Evolutionary conservation across 64 coral and sea anemone species (phyloP), one percentile per base, ranked within the genome.

Genomic region (Porites lutea): DNA sequence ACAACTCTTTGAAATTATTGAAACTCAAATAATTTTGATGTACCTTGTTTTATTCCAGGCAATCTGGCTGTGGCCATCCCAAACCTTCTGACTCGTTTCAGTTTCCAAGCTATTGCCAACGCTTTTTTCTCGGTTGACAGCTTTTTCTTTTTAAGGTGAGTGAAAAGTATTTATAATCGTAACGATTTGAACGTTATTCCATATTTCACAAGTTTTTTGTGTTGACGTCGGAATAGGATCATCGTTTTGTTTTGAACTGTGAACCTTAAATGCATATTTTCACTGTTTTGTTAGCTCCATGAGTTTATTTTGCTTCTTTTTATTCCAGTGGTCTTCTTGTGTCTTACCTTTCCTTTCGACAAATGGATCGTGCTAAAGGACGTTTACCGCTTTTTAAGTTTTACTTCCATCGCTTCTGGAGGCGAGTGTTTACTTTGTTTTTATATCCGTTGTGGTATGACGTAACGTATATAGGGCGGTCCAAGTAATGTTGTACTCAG

Each of bases 401-500:
- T 65, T 98, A 98, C 27, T 94, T 98, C 65, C 96, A 95, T 65
- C 88, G 96, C 14, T 98, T 98, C 71, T 98, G 88, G 96, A 98
- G 96, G 96, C 82, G 74, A 77, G 87, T 51, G 27, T 8, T 15
- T 44, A 19, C 65, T 58, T 6, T 15, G 61, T 57, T 9, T 12
- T 57, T 57, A 37, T 37, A 37, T 37, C 27, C 27, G 54, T 57
- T 57, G 7, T 57, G 7, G 54, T 57, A 57, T 12, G 7, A 9
- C 12, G 7, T 57, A 7, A 57, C 12, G 7, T 57, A 7, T 57
- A 7, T 12, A 57, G 12, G 54, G 7, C 54, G 54, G 54, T 57
- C 27, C 27, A 37, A 37, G 27, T 37, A 37, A 37, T 37, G 27
- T 37, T 37, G 27, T 37, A 37, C 27, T 37, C 27, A 37, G 1